These are phyloP conservation scores for Narcine bancroftii DNA, from an alignment of 2,113 vertebrate genomes.

Conservation along the genomic window DNA sequence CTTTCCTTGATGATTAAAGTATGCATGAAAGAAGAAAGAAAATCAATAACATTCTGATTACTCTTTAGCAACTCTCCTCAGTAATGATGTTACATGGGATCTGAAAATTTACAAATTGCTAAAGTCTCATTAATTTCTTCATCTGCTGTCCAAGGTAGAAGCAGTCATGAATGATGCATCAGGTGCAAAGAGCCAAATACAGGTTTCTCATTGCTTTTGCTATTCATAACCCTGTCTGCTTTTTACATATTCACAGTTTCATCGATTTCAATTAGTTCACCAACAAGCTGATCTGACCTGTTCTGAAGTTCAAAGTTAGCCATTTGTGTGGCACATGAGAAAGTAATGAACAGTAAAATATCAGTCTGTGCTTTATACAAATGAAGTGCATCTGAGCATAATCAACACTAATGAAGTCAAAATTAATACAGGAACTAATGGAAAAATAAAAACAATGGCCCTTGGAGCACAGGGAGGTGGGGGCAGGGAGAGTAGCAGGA, in stretches of 20 bases:
- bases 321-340: not conserved
- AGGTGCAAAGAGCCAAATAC: no score
- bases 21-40: no score
- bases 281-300: not conserved
- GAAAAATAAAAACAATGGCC: not conserved
- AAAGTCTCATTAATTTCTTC: not conserved
- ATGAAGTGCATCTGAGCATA: not conserved
- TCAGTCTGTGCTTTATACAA: not conserved
- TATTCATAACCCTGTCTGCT: not conserved
- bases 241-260: not conserved
- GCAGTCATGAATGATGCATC: no score
- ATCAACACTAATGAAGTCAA: not conserved
- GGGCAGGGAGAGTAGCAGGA: not conserved
- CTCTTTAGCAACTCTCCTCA: not conserved
- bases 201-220: not conserved
- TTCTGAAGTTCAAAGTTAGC: not conserved
- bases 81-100: no score
- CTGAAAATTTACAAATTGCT: no score
- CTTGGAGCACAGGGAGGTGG: not conserved
- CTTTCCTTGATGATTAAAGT: not conserved
- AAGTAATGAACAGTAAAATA: not conserved
- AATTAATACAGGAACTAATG: not conserved
- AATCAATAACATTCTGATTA: not conserved
- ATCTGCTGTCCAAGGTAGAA: not conserved
- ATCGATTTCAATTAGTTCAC: not conserved